These are phyloP conservation scores for Orchestes rusci DNA, from an alignment of 2,888 invertebrate species.

Conservation along the genomic window DNA sequence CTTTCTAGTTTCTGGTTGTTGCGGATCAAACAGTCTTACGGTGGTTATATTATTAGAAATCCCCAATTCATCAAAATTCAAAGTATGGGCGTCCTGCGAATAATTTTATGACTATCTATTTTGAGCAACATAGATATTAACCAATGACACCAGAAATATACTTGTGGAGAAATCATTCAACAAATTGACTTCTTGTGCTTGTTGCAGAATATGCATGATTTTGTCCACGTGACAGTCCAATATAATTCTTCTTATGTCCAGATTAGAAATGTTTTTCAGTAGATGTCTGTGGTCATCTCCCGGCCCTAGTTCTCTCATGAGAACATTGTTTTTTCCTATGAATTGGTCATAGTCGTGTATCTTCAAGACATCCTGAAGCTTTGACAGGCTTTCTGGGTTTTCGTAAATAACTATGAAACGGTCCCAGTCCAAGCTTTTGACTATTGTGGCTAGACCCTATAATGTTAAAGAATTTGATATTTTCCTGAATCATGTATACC, in stretches of 20 bases:
- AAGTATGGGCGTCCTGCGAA: slow-evolving; percentile 54
- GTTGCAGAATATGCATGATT: slow-evolving; percentile 49
- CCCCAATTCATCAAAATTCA: slow-evolving; percentile 53
- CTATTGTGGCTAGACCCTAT: slow-evolving; percentile 55
- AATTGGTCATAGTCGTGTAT: slow-evolving; percentile 28
- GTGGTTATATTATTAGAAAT: slow-evolving; percentile 65
- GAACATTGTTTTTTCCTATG: slow-evolving; percentile 28
- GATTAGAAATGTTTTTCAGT: slow-evolving; percentile 66
- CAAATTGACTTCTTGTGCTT: slow-evolving; percentile 75
- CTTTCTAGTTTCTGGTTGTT: slow-evolving; percentile 43
- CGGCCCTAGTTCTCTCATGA: slow-evolving; percentile 31
- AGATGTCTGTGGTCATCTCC: slow-evolving; percentile 40
- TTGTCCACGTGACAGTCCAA: slow-evolving; percentile 66
- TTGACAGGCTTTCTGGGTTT: slow-evolving; percentile 63
- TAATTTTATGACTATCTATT: not conserved
- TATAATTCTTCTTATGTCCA: slow-evolving; percentile 64
- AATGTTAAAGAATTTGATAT: slow-evolving; percentile 1
- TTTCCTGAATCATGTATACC: no score
- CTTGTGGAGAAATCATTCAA: slow-evolving; percentile 58
- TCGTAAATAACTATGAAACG: slow-evolving; percentile 75
- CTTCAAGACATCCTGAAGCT: slow-evolving; percentile 74
- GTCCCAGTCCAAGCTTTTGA: slow-evolving; percentile 66
- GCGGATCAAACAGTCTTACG: slow-evolving; percentile 55
- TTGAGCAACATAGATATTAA: no score
- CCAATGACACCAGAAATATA: slow-evolving; percentile 48